Percentiles rank a stretch among this genome's conserved stretches.
phyloP scores from a whole-genome alignment of 2,797 vertebrate genomes.

The Anomalospiza imberbis region DNA sequence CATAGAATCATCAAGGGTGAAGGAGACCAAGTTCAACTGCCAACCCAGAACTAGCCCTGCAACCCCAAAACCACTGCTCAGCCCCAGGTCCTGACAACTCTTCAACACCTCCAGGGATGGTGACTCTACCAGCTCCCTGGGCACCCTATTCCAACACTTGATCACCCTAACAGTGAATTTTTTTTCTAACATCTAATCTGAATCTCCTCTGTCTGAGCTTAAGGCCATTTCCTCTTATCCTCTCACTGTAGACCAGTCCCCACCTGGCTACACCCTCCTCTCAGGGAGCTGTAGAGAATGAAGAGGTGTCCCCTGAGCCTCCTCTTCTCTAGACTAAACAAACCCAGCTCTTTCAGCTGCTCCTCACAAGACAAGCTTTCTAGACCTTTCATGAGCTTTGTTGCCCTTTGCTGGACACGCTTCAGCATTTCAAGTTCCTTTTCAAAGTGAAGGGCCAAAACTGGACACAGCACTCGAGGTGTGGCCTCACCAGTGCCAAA shows the following conservation, averaged over 20 bases:
- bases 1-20: neutral
- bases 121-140: neutral
- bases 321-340: neutral
- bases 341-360: neutral
- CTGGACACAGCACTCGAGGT: fast-evolving
- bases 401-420: neutral
- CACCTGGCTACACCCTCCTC: neutral
- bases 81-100: neutral
- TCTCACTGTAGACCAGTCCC: neutral
- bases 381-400: neutral
- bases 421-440: neutral
- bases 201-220: neutral
- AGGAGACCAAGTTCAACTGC: neutral
- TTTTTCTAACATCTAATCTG: neutral
- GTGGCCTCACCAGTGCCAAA: neutral
- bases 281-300: neutral
- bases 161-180: neutral
- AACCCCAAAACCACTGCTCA: neutral
- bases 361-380: neutral
- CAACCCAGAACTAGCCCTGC: neutral
- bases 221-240: neutral
- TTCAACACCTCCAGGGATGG: neutral
- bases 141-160: neutral
- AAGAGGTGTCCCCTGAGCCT: neutral
- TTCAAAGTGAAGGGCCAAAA: neutral